A percentile compares a stretch with the other conserved stretches of the same genome.
These are phyloP conservation scores for Bellardia pandia DNA, from an alignment of 2,888 invertebrate genomes.

Conservation along the genomic window DNA sequence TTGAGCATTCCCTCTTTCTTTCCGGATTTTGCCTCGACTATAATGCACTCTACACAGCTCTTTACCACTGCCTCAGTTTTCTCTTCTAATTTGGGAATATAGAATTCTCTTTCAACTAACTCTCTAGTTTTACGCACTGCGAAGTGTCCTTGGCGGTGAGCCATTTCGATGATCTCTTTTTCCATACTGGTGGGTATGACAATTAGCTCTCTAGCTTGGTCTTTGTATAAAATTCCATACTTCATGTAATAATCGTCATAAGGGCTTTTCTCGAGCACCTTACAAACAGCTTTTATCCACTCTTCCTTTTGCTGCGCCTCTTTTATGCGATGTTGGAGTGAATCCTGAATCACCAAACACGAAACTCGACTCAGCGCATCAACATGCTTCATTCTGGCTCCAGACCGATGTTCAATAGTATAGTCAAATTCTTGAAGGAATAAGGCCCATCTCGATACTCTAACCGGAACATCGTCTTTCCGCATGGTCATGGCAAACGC, in stretches of 20 bases:
- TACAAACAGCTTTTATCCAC: constrained; percentile 56
- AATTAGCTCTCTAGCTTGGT: constrained; percentile 67
- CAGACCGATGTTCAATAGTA: too few relatives aligned
- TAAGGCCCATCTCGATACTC: constrained; percentile 66
- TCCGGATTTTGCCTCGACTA: constrained; percentile 61
- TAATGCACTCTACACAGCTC: constrained; percentile 68
- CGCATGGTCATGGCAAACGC: constrained; percentile 70
- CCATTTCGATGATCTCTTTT: constrained; percentile 78
- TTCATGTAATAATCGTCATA: constrained; percentile 67
- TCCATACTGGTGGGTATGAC: constrained; percentile 79
- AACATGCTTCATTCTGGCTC: too few relatives aligned
- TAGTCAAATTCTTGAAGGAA: too few relatives aligned
- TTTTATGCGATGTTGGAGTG: constrained; percentile 49
- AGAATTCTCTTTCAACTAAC: constrained; percentile 62
- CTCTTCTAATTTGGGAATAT: constrained; percentile 55
- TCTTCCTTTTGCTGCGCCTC: constrained; percentile 66
- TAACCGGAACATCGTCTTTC: constrained; percentile 63
- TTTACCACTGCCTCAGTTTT: constrained; percentile 64
- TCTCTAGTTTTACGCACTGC: constrained; percentile 61
- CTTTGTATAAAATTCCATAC: constrained; percentile 66
- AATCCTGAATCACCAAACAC: too few relatives aligned
- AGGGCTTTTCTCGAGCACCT: constrained; percentile 43
- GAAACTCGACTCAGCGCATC: too few relatives aligned
- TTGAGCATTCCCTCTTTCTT: constrained; percentile 61
- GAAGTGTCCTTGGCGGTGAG: constrained; percentile 76